Conservation (phyloP, 1,140 invertebrate genomes). For the Rhizoglyphus robini region DNA sequence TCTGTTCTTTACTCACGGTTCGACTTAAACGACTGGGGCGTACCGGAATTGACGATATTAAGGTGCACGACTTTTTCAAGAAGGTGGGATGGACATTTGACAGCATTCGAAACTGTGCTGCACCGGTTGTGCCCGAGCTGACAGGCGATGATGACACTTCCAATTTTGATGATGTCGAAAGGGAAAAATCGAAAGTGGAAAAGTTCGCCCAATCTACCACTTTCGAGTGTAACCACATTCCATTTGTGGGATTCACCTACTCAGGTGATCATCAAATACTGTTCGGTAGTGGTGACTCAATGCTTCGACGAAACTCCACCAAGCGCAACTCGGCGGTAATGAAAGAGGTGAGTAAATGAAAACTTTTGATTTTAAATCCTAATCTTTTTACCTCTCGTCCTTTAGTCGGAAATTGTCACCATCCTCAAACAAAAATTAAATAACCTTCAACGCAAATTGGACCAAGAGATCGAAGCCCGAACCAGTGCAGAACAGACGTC, state of each 20-base stretch:
- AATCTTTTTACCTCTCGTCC: neutral
- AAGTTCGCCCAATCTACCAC: constrained; percentile 86
- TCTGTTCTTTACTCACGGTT: constrained; percentile 84
- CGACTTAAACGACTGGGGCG: constrained; percentile 73
- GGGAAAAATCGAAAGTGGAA: constrained; percentile 72
- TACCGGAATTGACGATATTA: constrained; percentile 90
- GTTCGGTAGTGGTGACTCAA: neutral
- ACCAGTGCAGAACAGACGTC: constrained; percentile 65
- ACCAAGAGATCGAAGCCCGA: constrained; percentile 64
- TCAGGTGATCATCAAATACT: constrained; percentile 39
- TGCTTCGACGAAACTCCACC: neutral
- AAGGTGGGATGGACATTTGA: constrained; percentile 97
- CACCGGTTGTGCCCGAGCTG: constrained; percentile 90
- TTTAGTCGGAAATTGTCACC: constrained; percentile 40
- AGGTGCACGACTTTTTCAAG: constrained; percentile 81
- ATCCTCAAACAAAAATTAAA: constrained; percentile 72
- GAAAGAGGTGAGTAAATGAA: neutral
- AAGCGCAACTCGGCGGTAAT: neutral
- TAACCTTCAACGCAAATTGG: constrained; percentile 69
- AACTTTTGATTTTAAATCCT: neutral
- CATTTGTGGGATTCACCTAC: constrained; percentile 97
- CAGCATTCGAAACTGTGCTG: constrained; percentile 78
- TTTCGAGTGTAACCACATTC: constrained; percentile 94
- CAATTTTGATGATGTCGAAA: constrained; percentile 96
- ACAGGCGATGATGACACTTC: constrained; percentile 91